phyloP scores from a whole-genome alignment of 2,888 invertebrate genomes.

The Drosophila meridionalis region DNA sequence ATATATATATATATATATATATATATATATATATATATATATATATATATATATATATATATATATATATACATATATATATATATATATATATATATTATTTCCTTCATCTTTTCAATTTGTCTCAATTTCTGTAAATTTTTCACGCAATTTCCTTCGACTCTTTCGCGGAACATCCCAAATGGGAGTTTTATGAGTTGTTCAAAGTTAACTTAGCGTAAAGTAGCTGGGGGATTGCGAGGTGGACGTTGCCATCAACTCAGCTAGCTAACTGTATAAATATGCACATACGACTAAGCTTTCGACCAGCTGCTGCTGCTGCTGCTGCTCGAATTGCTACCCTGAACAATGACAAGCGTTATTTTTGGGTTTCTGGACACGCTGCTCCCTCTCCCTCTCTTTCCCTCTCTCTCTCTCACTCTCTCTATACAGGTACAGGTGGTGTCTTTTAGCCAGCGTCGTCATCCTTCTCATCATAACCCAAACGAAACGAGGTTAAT shows the following conservation, averaged over 20 bases:
- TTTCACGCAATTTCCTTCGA: neutral
- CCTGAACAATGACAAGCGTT: slow-evolving; percentile 69
- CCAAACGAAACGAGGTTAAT: slow-evolving; percentile 80
- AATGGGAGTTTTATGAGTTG: slow-evolving; percentile 52
- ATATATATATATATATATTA: too few species aligned
- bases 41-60: too few species aligned
- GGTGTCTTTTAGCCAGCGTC: slow-evolving; percentile 1
- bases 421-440: neutral
- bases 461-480: slow-evolving; percentile 57
- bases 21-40: too few species aligned
- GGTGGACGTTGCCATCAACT: slow-evolving; percentile 21
- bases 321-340: slow-evolving; percentile 12
- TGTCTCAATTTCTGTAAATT: neutral
- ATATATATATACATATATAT: too few species aligned
- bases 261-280: slow-evolving; percentile 61
- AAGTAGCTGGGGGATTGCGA: slow-evolving; percentile 46
- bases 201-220: slow-evolving; percentile 70
- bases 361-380: slow-evolving; percentile 37
- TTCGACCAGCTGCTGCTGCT: slow-evolving; percentile 41
- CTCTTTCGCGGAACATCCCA: slow-evolving; percentile 28
- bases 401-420: too few species aligned
- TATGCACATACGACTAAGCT: slow-evolving; percentile 71
- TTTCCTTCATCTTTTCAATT: too few species aligned
- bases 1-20: too few species aligned
- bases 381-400: neutral